Conservation (phyloP, 2,797 vertebrate genomes). For the Pipistrellus nathusii region DNA sequence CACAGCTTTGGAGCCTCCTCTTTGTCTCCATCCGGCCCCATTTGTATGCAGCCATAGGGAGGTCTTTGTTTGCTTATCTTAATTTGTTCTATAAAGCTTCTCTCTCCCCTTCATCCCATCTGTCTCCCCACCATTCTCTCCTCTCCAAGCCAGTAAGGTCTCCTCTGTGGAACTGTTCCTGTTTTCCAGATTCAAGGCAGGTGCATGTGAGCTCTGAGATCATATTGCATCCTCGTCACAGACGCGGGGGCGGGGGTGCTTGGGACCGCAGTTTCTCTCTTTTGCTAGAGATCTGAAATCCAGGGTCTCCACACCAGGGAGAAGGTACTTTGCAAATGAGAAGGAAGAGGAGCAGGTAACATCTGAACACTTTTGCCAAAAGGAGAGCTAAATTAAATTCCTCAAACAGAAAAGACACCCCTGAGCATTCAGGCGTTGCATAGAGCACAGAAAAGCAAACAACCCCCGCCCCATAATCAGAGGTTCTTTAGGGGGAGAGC, state of each 20-base stretch:
- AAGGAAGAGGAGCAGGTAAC: background rate
- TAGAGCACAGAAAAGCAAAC: background rate
- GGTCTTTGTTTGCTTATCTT: background rate
- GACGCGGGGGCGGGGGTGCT: background rate
- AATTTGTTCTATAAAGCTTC: background rate
- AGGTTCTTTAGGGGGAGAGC: background rate
- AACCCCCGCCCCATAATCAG: background rate
- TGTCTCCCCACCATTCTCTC: background rate
- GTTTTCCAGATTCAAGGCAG: background rate
- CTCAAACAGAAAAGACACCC: background rate
- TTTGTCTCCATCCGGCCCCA: background rate
- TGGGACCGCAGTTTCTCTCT: background rate
- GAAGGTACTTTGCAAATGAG: background rate
- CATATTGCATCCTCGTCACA: background rate
- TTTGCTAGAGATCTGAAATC: background rate
- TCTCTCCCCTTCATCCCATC: background rate
- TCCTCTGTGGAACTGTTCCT: background rate
- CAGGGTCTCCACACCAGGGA: background rate
- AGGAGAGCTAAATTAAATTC: background rate
- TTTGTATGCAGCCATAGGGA: background rate
- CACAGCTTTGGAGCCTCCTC: background rate
- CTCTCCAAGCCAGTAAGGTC: background rate
- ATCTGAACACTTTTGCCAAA: background rate
- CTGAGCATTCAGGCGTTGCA: background rate
- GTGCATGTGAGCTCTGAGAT: background rate